Conservation (phyloP, 2,797 vertebrate genomes). For the Sebastes goodei region DNA sequence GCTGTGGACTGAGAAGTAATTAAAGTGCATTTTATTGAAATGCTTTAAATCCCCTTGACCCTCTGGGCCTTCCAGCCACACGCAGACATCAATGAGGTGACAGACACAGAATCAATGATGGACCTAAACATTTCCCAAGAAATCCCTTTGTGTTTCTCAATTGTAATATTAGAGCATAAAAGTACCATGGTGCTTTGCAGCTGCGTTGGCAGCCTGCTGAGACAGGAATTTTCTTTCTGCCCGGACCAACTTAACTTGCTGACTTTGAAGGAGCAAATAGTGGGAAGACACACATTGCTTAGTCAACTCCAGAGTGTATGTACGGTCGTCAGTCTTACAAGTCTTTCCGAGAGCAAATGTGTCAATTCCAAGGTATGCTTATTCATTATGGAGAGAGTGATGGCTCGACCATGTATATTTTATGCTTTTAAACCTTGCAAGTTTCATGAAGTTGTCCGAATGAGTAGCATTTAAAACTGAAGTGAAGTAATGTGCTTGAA, state of each 20-base stretch:
- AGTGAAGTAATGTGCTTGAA: constrained; percentile 81
- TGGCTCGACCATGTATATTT: constrained; percentile 79
- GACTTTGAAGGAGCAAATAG: constrained; percentile 50
- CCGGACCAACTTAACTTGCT: constrained; percentile 40
- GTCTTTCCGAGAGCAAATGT: constrained; percentile 60
- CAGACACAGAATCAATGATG: neutral
- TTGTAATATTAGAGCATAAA: neutral
- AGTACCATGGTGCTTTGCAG: neutral
- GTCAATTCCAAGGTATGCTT: constrained; percentile 79
- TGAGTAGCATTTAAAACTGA: constrained; percentile 81
- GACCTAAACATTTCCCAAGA: neutral
- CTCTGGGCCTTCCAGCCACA: neutral
- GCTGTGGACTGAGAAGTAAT: neutral
- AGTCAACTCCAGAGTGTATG: constrained; percentile 39
- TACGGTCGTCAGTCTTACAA: constrained; percentile 31
- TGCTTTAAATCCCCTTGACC: constrained; percentile 23
- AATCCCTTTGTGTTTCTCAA: neutral
- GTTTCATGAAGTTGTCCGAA: constrained; percentile 86
- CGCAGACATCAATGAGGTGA: constrained; percentile 3
- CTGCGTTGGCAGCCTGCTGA: neutral
- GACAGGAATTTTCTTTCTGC: constrained; percentile 22
- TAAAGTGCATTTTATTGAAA: constrained; percentile 24
- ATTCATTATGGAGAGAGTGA: constrained; percentile 82
- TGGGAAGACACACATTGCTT: constrained; percentile 43
- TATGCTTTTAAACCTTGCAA: constrained; percentile 77